A percentile compares a stretch with the other conserved stretches of the same genome.
These are phyloP conservation scores for Caerostris extrusa DNA, from an alignment of 1,140 invertebrate genomes.

Conservation along the genomic window DNA sequence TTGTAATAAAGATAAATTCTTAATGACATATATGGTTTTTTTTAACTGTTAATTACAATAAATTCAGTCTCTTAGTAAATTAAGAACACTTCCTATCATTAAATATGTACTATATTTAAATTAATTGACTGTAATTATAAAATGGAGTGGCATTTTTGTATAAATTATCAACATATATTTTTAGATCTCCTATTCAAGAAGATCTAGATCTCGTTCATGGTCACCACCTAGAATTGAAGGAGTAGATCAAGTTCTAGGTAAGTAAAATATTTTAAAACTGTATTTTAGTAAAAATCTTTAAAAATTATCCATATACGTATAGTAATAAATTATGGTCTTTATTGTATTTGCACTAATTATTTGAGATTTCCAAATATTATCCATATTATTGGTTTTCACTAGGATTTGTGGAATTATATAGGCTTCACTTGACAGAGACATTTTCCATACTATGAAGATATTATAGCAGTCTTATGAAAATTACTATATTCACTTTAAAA, in stretches of 20 bases:
- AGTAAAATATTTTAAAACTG: neutral
- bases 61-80: neutral
- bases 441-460: neutral
- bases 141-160: no score
- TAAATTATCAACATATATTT: no score
- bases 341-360: neutral
- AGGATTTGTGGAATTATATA: slow-evolving; percentile 6
- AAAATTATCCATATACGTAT: neutral
- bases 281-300: neutral
- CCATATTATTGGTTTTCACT: neutral
- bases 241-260: slow-evolving; percentile 73
- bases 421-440: neutral
- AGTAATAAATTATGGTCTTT: no score
- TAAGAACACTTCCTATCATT: neutral
- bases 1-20: no score
- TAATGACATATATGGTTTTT: neutral
- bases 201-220: slow-evolving; percentile 75
- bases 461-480: no score
- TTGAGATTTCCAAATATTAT: neutral
- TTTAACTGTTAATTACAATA: neutral
- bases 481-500: no score
- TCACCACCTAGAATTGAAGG: slow-evolving; percentile 64
- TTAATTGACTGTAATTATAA: no score
- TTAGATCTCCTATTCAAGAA: slow-evolving; percentile 66
- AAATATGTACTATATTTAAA: neutral